Evolutionary conservation across 2,888 invertebrate species (phyloP), one percentile per base, ranked within the genome.

Genomic region (Drosophila fulvimacula): DNA sequence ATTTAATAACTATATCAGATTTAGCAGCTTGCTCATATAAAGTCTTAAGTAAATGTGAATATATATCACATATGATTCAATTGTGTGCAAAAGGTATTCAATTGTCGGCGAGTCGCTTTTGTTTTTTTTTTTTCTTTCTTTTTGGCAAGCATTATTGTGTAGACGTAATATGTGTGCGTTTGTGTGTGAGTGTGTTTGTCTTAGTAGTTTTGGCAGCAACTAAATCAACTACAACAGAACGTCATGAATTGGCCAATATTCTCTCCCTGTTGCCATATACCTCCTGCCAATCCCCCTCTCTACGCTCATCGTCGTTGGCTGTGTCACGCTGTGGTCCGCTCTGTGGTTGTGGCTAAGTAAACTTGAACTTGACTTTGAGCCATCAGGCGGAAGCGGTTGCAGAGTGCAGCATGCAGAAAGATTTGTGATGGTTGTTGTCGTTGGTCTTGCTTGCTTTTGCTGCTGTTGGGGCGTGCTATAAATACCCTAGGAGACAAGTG

Each of bases 331-430:
- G 65, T 44, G 59, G 52, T 51, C 46, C 39, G 7, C 46, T 19
- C 46, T 46, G 46, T 57, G 46, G 2, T 3, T 65, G 39, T 41
- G 39, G 46, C 46, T 13, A 51, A 34, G 32, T 38, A 49, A 64
- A 67, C 75, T 82, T 82, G 85, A 82, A 82, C 82, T 84, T 82
- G 82, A 82, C 77, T 77, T 67, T 77, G 60, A 38, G 56, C 42
- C 46, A 44, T 42, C 56, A 44, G 34, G 59, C 73, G 64, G 69
- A 73, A 62, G 67, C 41, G 61, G 69, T 49, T 39, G 53, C 71
- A 44, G 56, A 57, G 44, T 73, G 74, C 59, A 69, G 48, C 59
- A 59, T 69, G 69, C 61, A 46, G 56, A 60, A 27, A 55, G 56
- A 73, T 57, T 61, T 65, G 41, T 21, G 38, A 27, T 27, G 24